Percentiles rank a stretch among this genome's conserved stretches.
These are phyloP conservation scores for Pristis pectinata DNA, from an alignment of 2,797 vertebrate species.

Conservation along the genomic window DNA sequence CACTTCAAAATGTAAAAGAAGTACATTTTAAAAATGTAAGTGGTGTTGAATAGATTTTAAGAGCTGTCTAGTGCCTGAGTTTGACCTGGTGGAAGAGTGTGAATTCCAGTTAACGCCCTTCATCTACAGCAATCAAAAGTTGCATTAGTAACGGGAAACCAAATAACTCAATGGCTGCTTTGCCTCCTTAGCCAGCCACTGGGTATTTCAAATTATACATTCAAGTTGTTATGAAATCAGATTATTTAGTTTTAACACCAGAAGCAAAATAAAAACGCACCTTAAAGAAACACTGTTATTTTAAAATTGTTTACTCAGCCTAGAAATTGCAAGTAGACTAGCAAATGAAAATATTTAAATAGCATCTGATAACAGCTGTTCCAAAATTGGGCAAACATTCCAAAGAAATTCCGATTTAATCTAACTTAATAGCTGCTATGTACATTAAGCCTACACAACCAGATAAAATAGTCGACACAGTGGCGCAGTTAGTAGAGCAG, in stretches of 20 bases:
- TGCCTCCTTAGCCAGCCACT: not conserved
- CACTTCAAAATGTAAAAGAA: not conserved
- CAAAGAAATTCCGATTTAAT: constrained; percentile 43
- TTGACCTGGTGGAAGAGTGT: not conserved
- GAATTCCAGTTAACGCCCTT: not conserved
- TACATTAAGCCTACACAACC: constrained; percentile 52
- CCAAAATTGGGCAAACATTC: constrained; percentile 47
- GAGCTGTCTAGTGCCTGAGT: too few species aligned
- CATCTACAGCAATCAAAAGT: not conserved
- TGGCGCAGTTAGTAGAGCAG: too few species aligned
- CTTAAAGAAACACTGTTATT: not conserved
- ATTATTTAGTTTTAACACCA: not conserved
- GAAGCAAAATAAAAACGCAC: not conserved
- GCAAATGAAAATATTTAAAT: constrained; percentile 46
- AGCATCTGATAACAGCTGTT: constrained; percentile 49
- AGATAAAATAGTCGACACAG: too few species aligned
- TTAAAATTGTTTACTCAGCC: not conserved
- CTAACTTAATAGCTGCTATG: constrained; percentile 43
- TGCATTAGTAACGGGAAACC: not conserved
- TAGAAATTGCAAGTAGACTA: not conserved
- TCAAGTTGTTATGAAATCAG: not conserved
- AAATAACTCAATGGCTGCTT: not conserved
- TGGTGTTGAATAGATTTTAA: not conserved
- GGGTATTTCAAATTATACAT: not conserved
- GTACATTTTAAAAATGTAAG: not conserved